These are phyloP conservation scores for Pogonophryne albipinna DNA, from an alignment of 2,797 vertebrate species.

Conservation along the genomic window DNA sequence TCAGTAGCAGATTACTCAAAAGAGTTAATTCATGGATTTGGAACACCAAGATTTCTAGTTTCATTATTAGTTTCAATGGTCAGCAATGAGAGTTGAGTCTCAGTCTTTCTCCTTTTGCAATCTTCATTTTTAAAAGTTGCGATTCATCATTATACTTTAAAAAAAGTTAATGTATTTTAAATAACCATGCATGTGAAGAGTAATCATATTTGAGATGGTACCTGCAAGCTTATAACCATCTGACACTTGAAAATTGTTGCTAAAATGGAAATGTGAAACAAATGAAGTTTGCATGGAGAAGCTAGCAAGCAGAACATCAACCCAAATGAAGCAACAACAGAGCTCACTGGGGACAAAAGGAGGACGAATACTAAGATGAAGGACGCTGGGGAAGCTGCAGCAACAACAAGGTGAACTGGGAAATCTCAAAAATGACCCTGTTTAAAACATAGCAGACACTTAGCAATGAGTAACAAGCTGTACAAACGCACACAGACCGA, in stretches of 20 bases:
- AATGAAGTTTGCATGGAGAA: conserved; percentile 2
- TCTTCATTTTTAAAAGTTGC: not conserved
- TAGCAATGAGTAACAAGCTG: not conserved
- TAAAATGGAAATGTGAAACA: not conserved
- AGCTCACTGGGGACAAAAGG: not conserved
- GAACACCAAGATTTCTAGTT: not conserved
- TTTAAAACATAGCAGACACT: conserved; percentile 1
- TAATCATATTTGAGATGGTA: not conserved
- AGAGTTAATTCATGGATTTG: not conserved
- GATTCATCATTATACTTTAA: not conserved
- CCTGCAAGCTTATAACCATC: not conserved
- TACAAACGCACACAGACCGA: not conserved
- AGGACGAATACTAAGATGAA: conserved; percentile 5
- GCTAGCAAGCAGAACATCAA: not conserved
- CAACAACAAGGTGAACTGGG: conserved; percentile 5
- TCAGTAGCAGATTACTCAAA: not conserved
- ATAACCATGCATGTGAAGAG: not conserved
- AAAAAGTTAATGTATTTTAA: not conserved
- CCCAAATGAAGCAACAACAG: not conserved
- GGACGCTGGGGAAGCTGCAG: not conserved
- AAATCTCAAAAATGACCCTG: not conserved
- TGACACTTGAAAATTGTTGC: not conserved
- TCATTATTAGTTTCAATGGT: too few relatives aligned
- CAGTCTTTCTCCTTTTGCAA: not conserved
- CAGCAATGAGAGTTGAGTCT: not conserved